A percentile compares a stretch with the other conserved stretches of the same genome.
Evolutionary conservation across 2,797 vertebrate genomes (phyloP).

Genomic region (Macroramphosus scolopax): DNA sequence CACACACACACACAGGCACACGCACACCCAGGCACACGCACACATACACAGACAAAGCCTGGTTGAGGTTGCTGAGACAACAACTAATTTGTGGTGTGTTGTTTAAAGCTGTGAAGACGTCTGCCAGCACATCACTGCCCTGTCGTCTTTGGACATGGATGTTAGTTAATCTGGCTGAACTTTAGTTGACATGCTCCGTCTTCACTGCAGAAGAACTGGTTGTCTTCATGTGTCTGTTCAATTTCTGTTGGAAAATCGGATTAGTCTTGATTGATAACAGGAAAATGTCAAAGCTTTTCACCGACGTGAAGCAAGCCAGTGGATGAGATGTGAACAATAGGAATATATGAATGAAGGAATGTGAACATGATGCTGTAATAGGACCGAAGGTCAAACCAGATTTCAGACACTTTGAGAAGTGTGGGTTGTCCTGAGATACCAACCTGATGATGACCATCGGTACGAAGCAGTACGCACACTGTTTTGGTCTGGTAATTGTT

Average conservation of each 20-base stretch:
- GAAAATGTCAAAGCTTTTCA: neutral
- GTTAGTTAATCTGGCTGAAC: neutral
- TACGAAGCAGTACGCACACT: no score
- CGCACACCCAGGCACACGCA: no score
- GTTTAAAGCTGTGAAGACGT: constrained; percentile 1
- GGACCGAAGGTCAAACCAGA: neutral
- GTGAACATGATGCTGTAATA: neutral
- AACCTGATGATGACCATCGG: no score
- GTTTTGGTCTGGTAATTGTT: no score
- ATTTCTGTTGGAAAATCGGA: neutral
- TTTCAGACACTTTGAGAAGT: no score
- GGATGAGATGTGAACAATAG: constrained; percentile 12
- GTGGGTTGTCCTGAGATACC: no score
- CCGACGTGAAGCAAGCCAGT: neutral
- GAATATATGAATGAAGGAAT: constrained; percentile 16
- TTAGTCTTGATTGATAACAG: neutral
- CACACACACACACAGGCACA: constrained; percentile 6
- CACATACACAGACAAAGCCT: constrained; percentile 15
- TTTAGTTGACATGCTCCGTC: no score
- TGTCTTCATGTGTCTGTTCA: neutral
- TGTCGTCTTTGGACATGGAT: neutral
- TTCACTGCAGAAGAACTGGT: neutral
- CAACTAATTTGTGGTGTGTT: constrained; percentile 13
- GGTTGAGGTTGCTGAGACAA: constrained; percentile 28
- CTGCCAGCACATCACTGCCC: neutral